Conservation (phyloP, 2,888 invertebrate species). For the Achlya flavicornis region DNA sequence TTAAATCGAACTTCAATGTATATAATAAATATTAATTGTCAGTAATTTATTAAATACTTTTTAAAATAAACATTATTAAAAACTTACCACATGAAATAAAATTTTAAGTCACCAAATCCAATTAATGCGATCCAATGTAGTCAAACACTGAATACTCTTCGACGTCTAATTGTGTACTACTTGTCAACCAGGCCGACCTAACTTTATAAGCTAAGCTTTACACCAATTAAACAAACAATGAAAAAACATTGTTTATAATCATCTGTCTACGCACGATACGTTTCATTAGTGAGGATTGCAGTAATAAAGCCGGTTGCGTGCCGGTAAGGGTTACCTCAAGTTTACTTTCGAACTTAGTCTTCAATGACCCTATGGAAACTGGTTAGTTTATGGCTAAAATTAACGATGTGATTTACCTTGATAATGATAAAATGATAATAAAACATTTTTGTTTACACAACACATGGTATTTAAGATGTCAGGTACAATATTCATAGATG, state of each 20-base stretch:
- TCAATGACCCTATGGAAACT: too few relatives aligned
- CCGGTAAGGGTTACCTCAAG: neutral
- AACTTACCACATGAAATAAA: neutral
- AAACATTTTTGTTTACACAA: too few relatives aligned
- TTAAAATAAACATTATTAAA: too few relatives aligned
- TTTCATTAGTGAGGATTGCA: neutral
- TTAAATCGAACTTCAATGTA: too few relatives aligned
- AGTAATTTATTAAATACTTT: too few relatives aligned
- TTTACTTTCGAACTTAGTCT: too few relatives aligned
- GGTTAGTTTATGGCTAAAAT: too few relatives aligned
- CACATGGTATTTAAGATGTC: too few relatives aligned
- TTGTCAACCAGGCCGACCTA: neutral
- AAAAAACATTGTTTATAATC: neutral
- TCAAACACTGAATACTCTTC: neutral
- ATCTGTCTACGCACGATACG: neutral
- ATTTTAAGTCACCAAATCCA: neutral
- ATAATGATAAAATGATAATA: too few relatives aligned
- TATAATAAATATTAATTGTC: too few relatives aligned
- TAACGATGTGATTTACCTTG: too few relatives aligned
- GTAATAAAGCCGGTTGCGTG: neutral
- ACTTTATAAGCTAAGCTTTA: constrained; percentile 1
- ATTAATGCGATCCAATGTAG: neutral
- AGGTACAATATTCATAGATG: too few relatives aligned
- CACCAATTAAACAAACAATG: neutral
- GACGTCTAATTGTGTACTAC: neutral